Base-by-base conservation (phyloP, 2,888 invertebrate species). In the Diaprepes abbreviatus region DNA sequence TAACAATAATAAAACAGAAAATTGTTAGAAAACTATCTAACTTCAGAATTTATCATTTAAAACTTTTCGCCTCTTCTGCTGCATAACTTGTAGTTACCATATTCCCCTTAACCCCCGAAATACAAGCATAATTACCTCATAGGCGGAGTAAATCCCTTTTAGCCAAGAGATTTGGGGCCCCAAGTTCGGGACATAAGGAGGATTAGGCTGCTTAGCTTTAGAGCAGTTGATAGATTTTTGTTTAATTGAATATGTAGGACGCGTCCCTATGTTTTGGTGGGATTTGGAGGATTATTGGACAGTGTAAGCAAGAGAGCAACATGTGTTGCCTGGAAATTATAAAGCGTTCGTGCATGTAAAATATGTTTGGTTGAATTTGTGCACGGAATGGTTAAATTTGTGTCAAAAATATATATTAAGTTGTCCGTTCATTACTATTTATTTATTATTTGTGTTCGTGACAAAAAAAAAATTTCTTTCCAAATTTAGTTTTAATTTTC, bases 211-310 rank as follows among this genome's bases (percentile, higher is more conserved):
- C 83, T 84, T 84, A 82, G 80, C 81, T 83, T 78, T 83, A 83
- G 83, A 84, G 79, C 84, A 84, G 84, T 84, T 85, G 86, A 89
- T 87, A 87, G 86, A 88, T 88, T 88, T 88, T 89, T 88, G 89
- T 89, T 88, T 89, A 90, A 90, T 90, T 89, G 89, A 90, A 90
- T 89, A 89, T 88, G 88, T 88, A 90, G 62, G 65, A 43, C 9
- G 67, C 55, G 50, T 57, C 72, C 72, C 69, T 57, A 40, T 75
- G 72, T 66, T 66, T 65, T 65, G 72, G 62, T 64, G 36, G 69
- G 72, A 60, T 72, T 70, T n/a, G 24, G 2, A 12, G 72, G 72
- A 69, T 71, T 71, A 71, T 59, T 57, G 71, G 62, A 58, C 66
- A 6, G 17, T 63, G 66, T 71, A 63, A 50, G 66, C 57, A 40